Evolutionary conservation across 2,797 vertebrate genomes (phyloP).

Genomic region (Hydrolagus colliei): DNA sequence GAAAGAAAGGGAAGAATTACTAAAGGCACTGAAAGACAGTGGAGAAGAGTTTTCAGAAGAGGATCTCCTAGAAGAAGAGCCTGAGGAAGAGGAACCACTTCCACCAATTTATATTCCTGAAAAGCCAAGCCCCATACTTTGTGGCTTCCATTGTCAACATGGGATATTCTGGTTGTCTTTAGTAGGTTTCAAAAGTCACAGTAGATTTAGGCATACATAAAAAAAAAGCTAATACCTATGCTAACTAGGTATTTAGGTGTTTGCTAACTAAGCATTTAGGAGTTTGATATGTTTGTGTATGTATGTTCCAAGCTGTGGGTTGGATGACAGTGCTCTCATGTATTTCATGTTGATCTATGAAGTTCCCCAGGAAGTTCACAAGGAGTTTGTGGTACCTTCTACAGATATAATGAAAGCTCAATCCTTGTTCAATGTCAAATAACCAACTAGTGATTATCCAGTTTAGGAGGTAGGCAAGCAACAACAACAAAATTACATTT

Average conservation of each 20-base stretch:
- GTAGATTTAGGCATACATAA: neutral
- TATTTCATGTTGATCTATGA: too few relatives aligned
- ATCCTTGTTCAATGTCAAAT: too few relatives aligned
- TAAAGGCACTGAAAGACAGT: conserved; percentile 38
- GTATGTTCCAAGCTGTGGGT: too few relatives aligned
- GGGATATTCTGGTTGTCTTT: conserved; percentile 85
- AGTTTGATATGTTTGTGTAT: neutral
- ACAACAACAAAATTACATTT: too few relatives aligned
- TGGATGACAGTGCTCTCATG: too few relatives aligned
- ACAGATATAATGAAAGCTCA: too few relatives aligned
- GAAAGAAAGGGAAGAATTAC: conserved; percentile 45
- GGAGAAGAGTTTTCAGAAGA: conserved; percentile 43
- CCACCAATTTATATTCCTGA: conserved; percentile 64
- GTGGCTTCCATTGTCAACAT: conserved; percentile 79
- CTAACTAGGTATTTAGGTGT: neutral
- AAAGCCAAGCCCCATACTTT: conserved; percentile 71
- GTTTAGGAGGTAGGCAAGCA: too few relatives aligned
- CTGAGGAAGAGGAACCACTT: conserved; percentile 61
- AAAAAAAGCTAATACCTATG: neutral
- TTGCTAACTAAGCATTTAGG: neutral
- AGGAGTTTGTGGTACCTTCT: too few relatives aligned
- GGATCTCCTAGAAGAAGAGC: conserved; percentile 35
- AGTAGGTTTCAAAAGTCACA: conserved; percentile 51
- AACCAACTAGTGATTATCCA: too few relatives aligned
- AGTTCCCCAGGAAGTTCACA: too few relatives aligned